Conservation (phyloP, 1,140 invertebrate species). For the Diabrotica undecimpunctata region DNA sequence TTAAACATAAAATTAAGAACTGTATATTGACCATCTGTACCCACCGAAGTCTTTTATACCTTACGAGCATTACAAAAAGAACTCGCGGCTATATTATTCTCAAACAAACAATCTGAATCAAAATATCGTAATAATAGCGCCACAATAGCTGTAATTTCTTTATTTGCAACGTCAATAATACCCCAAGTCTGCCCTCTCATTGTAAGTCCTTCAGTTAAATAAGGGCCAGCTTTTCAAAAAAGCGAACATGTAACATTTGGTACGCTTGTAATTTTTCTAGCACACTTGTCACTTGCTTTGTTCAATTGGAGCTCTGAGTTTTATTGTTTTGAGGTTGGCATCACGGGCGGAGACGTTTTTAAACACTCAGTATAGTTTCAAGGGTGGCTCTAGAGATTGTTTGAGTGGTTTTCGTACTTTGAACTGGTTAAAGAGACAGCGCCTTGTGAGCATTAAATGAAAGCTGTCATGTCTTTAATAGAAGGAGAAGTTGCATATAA, state of each 20-base stretch:
- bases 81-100: too few species aligned
- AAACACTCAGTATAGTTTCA: neutral
- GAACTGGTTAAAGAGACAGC: neutral
- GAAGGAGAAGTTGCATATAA: too few species aligned
- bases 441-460: neutral
- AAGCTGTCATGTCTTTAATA: too few species aligned
- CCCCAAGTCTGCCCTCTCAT: neutral
- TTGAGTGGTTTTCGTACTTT: neutral
- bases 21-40: too few species aligned
- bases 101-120: neutral
- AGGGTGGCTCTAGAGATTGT: neutral
- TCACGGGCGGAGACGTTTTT: neutral
- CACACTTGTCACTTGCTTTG: slow-evolving; percentile 28
- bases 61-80: too few species aligned
- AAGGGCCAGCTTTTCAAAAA: slow-evolving; percentile 23
- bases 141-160: slow-evolving; percentile 9
- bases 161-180: slow-evolving; percentile 19
- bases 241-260: slow-evolving; percentile 33
- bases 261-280: slow-evolving; percentile 30
- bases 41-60: too few species aligned
- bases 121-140: neutral
- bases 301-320: slow-evolving; percentile 8
- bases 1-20: too few species aligned
- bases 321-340: neutral
- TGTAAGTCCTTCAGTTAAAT: slow-evolving; percentile 6